Evolutionary conservation across 2,797 vertebrate species (phyloP).

Genomic region (Peromyscus nudipes): DNA sequence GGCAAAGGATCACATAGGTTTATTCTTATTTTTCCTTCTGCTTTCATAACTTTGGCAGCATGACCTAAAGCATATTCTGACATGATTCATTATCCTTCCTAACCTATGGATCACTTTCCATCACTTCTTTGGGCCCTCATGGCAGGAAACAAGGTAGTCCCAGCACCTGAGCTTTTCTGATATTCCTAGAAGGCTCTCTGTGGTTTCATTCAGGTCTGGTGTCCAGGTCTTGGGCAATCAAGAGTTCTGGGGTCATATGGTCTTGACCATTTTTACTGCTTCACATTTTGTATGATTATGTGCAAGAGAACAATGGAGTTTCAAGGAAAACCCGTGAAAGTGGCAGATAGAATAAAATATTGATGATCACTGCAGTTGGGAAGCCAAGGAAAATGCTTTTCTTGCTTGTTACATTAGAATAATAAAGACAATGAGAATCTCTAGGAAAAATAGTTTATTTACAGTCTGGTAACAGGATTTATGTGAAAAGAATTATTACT

Average conservation of each 20-base stretch:
- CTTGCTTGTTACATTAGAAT: background rate
- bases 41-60: background rate
- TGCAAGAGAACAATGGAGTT: background rate
- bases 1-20: background rate
- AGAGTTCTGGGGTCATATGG: background rate
- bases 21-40: background rate
- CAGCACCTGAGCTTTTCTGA: background rate
- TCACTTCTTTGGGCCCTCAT: background rate
- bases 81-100: background rate
- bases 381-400: background rate
- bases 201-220: background rate
- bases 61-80: background rate
- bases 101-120: background rate
- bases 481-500: background rate
- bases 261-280: background rate
- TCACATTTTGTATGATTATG: background rate
- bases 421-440: background rate
- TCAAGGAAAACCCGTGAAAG: background rate
- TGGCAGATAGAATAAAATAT: background rate
- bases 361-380: background rate
- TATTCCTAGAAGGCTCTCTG: background rate
- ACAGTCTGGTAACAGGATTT: background rate
- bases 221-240: background rate
- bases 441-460: background rate
- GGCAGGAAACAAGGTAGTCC: background rate